A percentile compares a stretch with the other conserved stretches of the same genome.
phyloP scores from a whole-genome alignment of 2,113 vertebrate genomes.

The Jaculus jaculus region DNA sequence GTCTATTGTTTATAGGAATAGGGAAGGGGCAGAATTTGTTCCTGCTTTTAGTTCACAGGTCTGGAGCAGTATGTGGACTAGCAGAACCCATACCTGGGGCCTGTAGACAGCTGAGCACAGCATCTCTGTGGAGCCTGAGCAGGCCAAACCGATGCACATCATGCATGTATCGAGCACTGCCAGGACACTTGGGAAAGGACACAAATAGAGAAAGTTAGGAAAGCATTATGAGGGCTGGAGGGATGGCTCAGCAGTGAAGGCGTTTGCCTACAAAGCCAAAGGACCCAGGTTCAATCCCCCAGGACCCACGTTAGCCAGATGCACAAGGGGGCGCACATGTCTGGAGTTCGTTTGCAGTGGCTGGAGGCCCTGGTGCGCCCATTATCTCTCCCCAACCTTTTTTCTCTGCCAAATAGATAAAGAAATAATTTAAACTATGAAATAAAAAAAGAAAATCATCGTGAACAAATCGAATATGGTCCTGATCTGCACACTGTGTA shows the following conservation, averaged over 20 bases:
- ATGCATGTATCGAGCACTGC: neutral
- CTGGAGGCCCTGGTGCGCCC: no score
- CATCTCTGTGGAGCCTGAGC: neutral
- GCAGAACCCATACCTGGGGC: conserved; percentile 14
- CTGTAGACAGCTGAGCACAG: conserved; percentile 12
- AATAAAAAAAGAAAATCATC: no score
- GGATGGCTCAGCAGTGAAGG: no score
- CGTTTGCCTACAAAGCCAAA: no score
- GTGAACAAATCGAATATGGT: neutral
- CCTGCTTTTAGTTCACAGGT: rapidly evolving
- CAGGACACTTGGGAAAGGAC: neutral
- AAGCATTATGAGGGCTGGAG: neutral
- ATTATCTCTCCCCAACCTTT: no score
- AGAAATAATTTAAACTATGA: no score
- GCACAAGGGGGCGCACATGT: no score
- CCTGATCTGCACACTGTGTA: neutral
- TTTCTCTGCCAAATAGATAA: no score
- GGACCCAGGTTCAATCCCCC: no score
- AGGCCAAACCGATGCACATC: neutral
- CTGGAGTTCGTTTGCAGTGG: no score
- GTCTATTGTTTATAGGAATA: neutral
- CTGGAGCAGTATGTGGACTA: neutral
- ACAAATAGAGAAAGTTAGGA: neutral
- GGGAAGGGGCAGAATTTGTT: conserved; percentile 22
- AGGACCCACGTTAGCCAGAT: no score